A percentile compares a stretch with the other conserved stretches of the same genome.
Conservation (phyloP, 2,113 vertebrate species). For the Ramphastos sulfuratus region DNA sequence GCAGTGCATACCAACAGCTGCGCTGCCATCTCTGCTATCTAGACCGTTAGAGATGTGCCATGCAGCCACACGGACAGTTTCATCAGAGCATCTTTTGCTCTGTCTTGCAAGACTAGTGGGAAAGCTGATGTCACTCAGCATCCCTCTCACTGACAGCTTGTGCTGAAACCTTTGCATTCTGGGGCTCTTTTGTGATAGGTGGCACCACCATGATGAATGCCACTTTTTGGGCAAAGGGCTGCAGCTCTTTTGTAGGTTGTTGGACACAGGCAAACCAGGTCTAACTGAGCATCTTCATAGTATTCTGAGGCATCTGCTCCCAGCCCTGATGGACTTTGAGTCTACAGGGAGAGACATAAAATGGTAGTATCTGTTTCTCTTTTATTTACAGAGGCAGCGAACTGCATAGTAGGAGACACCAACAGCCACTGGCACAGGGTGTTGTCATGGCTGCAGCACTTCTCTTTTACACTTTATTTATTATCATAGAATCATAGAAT, state of each 20-base stretch:
- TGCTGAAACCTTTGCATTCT: not conserved
- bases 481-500: too few relatives aligned
- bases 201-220: not conserved
- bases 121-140: not conserved
- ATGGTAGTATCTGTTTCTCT: not conserved
- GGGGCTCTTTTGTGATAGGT: not conserved
- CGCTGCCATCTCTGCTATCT: not conserved
- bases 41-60: not conserved
- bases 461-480: not conserved
- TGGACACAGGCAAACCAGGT: not conserved
- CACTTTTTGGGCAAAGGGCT: not conserved
- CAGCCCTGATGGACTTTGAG: not conserved
- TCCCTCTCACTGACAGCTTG: not conserved
- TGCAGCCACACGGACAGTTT: not conserved
- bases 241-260: not conserved
- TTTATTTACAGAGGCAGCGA: not conserved
- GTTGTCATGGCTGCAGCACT: not conserved
- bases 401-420: not conserved
- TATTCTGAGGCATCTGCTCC: not conserved
- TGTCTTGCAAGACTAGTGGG: not conserved
- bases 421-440: not conserved
- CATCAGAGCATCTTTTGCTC: not conserved
- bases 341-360: not conserved
- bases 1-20: not conserved
- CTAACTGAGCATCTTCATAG: not conserved